phyloP scores from a whole-genome alignment of 2,797 vertebrate species.

The Phalanger gymnotis region DNA sequence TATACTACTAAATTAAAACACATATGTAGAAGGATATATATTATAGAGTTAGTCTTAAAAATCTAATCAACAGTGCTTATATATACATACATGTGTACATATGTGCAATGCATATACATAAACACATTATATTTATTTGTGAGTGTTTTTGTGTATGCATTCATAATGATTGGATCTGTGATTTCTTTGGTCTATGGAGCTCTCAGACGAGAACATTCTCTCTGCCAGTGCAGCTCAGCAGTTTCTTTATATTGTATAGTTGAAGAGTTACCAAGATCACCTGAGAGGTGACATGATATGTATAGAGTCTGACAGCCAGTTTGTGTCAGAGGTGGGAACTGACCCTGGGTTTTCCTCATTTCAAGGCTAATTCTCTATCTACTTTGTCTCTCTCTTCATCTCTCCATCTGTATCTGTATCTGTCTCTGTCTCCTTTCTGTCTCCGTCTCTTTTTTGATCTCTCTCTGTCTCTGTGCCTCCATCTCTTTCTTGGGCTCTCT shows the following conservation, averaged over 20 bases:
- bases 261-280: not conserved
- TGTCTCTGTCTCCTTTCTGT: no score
- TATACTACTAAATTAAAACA: no score
- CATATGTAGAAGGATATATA: no score
- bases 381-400: no score
- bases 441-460: not conserved
- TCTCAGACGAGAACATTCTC: not conserved
- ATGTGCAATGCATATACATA: no score
- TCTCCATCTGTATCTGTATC: no score
- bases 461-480: rapidly evolving
- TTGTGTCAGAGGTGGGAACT: not conserved
- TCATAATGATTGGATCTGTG: not conserved
- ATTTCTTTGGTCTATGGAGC: not conserved
- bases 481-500: not conserved
- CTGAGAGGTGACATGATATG: not conserved
- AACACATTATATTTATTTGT: no score
- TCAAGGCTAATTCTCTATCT: not conserved
- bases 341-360: not conserved
- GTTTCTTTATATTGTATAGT: not conserved
- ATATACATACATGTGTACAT: no score
- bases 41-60: no score
- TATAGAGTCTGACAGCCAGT: not conserved
- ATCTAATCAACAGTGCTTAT: no score
- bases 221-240: not conserved
- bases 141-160: not conserved